These are phyloP conservation scores for Ceratina australensis DNA, from an alignment of 1,140 invertebrate genomes.

Conservation along the genomic window DNA sequence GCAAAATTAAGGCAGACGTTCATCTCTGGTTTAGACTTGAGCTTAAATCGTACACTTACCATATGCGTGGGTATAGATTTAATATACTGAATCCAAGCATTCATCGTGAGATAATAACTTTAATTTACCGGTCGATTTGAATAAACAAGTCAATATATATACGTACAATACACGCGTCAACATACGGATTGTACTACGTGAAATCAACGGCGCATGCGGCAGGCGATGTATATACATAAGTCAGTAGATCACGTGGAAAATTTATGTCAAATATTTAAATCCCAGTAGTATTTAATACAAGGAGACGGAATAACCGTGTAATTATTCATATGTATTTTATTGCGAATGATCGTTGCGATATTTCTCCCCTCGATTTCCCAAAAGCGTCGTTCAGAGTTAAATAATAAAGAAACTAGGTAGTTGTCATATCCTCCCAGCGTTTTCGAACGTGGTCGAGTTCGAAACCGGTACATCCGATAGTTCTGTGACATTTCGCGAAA, in stretches of 20 bases:
- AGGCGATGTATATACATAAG: no score
- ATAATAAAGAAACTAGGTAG: no score
- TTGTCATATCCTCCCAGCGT: constrained; percentile 60
- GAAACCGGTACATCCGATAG: constrained; percentile 62
- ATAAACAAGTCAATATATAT: background rate
- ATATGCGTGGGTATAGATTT: constrained; percentile 82
- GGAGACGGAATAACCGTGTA: no score
- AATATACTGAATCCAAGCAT: constrained; percentile 70
- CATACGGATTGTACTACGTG: background rate
- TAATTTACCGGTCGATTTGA: background rate
- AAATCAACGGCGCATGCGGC: constrained; percentile 19
- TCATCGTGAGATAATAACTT: constrained; percentile 60
- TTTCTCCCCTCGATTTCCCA: background rate
- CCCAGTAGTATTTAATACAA: no score
- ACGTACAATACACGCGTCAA: no score
- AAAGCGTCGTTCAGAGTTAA: background rate
- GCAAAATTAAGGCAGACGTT: background rate
- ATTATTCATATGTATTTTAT: background rate
- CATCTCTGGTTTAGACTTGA: background rate
- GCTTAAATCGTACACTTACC: constrained; percentile 72
- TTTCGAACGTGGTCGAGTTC: constrained; percentile 60
- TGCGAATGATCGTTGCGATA: background rate
- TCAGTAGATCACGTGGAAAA: no score
- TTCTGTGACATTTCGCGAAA: constrained; percentile 76
- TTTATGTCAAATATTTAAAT: no score